Evolutionary conservation across 2,113 vertebrate genomes (phyloP).

Genomic region (Otus sunia): DNA sequence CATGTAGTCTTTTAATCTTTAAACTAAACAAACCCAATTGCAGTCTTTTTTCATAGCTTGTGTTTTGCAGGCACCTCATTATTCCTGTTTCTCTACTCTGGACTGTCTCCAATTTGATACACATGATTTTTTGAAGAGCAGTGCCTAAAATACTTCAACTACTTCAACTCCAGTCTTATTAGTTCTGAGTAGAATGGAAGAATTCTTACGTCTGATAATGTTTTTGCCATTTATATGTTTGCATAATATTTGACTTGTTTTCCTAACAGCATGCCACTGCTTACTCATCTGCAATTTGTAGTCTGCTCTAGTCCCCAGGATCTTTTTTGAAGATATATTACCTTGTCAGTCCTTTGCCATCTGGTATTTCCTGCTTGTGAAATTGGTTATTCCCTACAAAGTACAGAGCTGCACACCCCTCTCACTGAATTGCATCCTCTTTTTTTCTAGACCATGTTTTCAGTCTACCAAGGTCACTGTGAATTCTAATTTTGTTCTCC

Average conservation of each 20-base stretch:
- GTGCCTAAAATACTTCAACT: neutral
- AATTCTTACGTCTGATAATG: neutral
- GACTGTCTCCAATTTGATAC: neutral
- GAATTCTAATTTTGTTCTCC: neutral
- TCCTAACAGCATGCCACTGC: neutral
- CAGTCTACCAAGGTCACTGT: neutral
- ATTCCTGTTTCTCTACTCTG: neutral
- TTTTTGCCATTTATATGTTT: neutral
- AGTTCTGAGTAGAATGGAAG: neutral
- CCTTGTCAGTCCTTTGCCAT: neutral
- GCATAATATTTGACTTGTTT: neutral
- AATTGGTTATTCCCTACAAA: neutral
- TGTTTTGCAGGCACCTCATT: neutral
- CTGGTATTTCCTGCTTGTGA: neutral
- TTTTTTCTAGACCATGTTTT: neutral
- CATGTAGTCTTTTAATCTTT: neutral
- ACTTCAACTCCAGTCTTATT: neutral
- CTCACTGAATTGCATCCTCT: neutral
- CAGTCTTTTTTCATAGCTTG: neutral
- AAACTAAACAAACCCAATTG: neutral
- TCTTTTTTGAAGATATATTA: neutral
- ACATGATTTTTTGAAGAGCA: neutral
- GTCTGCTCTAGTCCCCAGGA: neutral
- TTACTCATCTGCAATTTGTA: neutral
- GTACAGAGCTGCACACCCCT: neutral